Base-by-base conservation (phyloP, 2,888 invertebrate species). In the Brachypalpus laphriformis region DNA sequence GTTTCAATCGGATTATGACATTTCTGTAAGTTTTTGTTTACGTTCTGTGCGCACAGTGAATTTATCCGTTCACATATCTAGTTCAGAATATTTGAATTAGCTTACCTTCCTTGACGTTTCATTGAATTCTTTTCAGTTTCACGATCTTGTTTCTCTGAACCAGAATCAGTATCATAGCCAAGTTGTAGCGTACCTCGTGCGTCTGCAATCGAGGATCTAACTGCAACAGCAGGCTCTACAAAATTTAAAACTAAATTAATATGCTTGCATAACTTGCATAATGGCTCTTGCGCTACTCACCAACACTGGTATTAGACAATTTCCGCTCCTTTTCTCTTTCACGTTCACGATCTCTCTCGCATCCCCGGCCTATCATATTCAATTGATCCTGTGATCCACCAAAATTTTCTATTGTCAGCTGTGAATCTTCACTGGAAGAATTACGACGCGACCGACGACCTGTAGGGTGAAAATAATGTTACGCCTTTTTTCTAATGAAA, bases 331-430 rank as follows among this genome's bases (percentile, higher is more conserved):
- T 87, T 42, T 89, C 92, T 96, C 97, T 80, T 81, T 89, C 90
- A 49, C 87, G 87, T 47, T 89, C 89, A 31, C 90, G 87, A 54
- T 90, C 91, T n/a, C 91, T 89, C 91, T 97, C 97, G 0, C 96
- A 96, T 92, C 96, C 96, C 78, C 95, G 93, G 0, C 97, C 97
- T 51, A 97, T 95, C 90, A 96, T 96, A 92, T 97, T 96, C 88
- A 97, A 92, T 88, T 97, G 95, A 91, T 98, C 97, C 93, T 97
- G 97, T 87, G 97, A 97, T 75, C 98, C 98, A 56, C 98, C 97
- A 91, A 98, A 97, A 93, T 98, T 98, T 93, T 98, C 98, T 71
- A 97, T 96, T 0, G 97, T 98, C 88, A 98, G 93, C 91, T 97
- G 97, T 34, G 97, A 97, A 90, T 98, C 97, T 90, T 97, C 97